Conservation (phyloP, 2,888 invertebrate genomes). For the Seira musarum region DNA sequence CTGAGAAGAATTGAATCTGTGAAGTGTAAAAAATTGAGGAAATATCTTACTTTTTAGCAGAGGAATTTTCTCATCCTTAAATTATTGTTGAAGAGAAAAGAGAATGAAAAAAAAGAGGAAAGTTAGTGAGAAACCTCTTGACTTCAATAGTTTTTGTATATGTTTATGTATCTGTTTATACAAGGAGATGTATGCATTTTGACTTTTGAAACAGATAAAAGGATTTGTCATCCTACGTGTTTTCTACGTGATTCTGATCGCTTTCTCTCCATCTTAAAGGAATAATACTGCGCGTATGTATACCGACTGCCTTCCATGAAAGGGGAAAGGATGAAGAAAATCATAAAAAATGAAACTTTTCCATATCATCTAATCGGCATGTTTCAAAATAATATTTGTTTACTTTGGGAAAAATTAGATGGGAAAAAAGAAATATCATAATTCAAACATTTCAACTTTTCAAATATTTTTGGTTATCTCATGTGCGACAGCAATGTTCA, state of each 20-base stretch:
- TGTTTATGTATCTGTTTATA: constrained; percentile 39
- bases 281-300: not conserved
- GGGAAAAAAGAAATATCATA: constrained; percentile 12
- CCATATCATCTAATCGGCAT: constrained; percentile 13
- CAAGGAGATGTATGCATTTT: constrained; percentile 11
- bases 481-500: not conserved
- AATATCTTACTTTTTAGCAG: constrained; percentile 60
- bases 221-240: constrained; percentile 45
- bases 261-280: not conserved
- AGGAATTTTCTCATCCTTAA: constrained; percentile 55
- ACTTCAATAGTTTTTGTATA: constrained; percentile 20
- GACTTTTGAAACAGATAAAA: constrained; percentile 37
- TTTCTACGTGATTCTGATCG: constrained; percentile 16
- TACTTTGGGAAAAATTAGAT: constrained; percentile 5
- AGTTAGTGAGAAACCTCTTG: constrained; percentile 25
- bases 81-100: constrained; percentile 45
- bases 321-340: not conserved
- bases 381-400: constrained; percentile 17
- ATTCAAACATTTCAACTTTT: constrained; percentile 9
- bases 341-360: not conserved
- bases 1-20: constrained; percentile 39
- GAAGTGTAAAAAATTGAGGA: constrained; percentile 61
- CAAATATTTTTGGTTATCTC: not conserved
- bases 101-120: constrained; percentile 26
- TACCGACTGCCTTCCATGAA: not conserved